Conservation (phyloP, 2,888 invertebrate species). For the Pteria penguin region DNA sequence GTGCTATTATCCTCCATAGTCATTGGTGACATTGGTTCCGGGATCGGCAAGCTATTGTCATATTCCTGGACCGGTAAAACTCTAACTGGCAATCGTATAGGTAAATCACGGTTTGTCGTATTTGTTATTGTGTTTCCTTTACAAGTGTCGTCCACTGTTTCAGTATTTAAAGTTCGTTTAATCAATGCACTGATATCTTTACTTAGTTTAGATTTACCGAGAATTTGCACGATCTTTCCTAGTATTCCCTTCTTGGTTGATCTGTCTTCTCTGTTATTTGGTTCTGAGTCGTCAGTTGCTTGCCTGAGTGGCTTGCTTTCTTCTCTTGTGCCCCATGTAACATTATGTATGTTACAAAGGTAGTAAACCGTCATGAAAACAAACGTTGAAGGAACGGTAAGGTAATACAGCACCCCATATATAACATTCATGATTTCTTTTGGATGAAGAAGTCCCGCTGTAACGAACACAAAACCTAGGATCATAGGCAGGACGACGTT, state of each 20-base stretch:
- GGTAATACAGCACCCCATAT: slow-evolving; percentile 88
- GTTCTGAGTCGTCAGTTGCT: slow-evolving; percentile 29
- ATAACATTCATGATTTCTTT: slow-evolving; percentile 85
- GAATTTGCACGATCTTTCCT: background rate
- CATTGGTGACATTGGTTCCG: background rate
- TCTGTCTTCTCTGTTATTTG: background rate
- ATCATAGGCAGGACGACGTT: slow-evolving; percentile 62
- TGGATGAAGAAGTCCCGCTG: slow-evolving; percentile 97
- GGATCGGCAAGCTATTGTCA: background rate
- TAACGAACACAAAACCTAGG: slow-evolving; percentile 94
- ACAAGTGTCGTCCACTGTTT: background rate
- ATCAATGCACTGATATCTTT: slow-evolving; percentile 8
- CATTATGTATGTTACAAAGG: slow-evolving; percentile 94
- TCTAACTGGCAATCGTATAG: background rate
- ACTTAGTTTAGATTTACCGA: slow-evolving; percentile 16
- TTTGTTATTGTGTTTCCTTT: background rate
- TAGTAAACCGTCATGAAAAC: slow-evolving; percentile 94
- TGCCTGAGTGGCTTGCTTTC: slow-evolving; percentile 78
- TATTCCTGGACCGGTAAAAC: background rate
- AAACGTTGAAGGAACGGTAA: slow-evolving; percentile 97
- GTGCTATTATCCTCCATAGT: slow-evolving; percentile 2
- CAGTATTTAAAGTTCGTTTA: slow-evolving; percentile 10
- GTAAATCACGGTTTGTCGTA: background rate
- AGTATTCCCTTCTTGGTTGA: background rate
- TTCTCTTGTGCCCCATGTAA: slow-evolving; percentile 96